A percentile compares a stretch with the other conserved stretches of the same genome.
These are phyloP conservation scores for Chironex yamaguchii DNA, from an alignment of 30 jellyfish, hydroid and myxozoan species.

Conservation along the genomic window DNA sequence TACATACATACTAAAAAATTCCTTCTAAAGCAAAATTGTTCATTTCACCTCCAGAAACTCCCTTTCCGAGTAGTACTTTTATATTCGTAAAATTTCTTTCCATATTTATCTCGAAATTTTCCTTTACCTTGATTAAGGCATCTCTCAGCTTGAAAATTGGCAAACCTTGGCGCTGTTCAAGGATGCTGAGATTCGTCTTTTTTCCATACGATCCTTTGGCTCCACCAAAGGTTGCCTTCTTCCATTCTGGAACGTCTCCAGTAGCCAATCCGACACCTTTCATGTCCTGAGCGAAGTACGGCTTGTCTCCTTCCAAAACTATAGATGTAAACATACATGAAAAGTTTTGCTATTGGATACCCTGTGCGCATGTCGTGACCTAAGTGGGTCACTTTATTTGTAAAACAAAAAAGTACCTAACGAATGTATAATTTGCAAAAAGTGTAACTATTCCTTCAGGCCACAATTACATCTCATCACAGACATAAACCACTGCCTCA, in stretches of 20 bases:
- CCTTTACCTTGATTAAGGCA: slow-evolving; percentile 82
- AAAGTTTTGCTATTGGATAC: no score
- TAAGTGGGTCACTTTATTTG: no score
- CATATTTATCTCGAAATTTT: neutral
- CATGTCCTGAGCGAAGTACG: slow-evolving; percentile 96
- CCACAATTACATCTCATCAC: no score
- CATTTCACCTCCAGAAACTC: neutral
- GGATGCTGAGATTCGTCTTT: slow-evolving; percentile 77
- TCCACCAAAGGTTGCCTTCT: slow-evolving; percentile 97
- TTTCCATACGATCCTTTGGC: slow-evolving; percentile 93
- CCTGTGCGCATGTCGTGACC: no score
- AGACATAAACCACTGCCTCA: no score
- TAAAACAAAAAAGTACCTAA: no score
- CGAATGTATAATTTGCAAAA: no score
- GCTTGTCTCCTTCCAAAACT: slow-evolving; percentile 98
- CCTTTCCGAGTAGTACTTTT: no score
- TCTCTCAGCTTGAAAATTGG: slow-evolving; percentile 91
- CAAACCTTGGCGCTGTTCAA: slow-evolving; percentile 94
- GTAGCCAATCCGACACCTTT: slow-evolving; percentile 84
- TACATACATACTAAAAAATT: neutral
- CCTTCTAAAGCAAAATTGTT: neutral
- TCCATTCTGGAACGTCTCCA: slow-evolving; percentile 99
- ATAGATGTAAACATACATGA: no score
- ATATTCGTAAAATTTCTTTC: neutral
- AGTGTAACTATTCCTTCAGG: no score